Evolutionary conservation across 1,140 invertebrate genomes (phyloP).

Genomic region (Octopus sinensis): DNA sequence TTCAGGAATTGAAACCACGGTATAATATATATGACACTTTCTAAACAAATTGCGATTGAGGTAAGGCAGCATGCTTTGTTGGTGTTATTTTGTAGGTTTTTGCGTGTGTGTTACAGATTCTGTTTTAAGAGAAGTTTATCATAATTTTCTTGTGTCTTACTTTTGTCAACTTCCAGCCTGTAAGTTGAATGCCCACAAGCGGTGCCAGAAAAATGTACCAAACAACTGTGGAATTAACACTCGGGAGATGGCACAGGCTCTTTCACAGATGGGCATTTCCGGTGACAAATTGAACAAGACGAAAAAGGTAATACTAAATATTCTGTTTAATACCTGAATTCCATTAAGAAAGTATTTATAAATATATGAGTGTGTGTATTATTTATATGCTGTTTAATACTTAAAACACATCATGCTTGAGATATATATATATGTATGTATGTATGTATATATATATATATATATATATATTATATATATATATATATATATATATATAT

Average conservation of each 20-base stretch:
- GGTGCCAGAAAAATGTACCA: slow-evolving; percentile 97
- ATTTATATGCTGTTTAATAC: slow-evolving; percentile 19
- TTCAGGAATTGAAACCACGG: no score
- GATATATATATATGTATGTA: no score
- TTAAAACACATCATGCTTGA: no score
- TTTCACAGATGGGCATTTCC: slow-evolving; percentile 86
- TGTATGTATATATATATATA: no score
- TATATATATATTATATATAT: no score
- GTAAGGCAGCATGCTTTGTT: no score
- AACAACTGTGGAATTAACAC: slow-evolving; percentile 99
- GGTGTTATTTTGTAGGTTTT: neutral
- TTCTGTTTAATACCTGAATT: slow-evolving; percentile 22
- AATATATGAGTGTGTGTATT: neutral
- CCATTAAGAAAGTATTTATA: slow-evolving; percentile 19
- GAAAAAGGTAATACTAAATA: slow-evolving; percentile 30
- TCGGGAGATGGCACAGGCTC: slow-evolving; percentile 89
- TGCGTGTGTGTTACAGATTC: neutral
- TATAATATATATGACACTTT: no score
- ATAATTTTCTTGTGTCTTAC: neutral
- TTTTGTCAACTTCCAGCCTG: slow-evolving; percentile 62
- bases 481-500: no score
- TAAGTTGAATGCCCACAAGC: slow-evolving; percentile 96
- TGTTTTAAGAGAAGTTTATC: neutral
- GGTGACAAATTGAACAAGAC: slow-evolving; percentile 75
- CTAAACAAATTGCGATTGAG: no score